Evolutionary conservation across 30 jellyfish, hydroid and myxozoan genomes (phyloP), one percentile per base, ranked within the genome.

Genomic region (Rhopilema esculentum): DNA sequence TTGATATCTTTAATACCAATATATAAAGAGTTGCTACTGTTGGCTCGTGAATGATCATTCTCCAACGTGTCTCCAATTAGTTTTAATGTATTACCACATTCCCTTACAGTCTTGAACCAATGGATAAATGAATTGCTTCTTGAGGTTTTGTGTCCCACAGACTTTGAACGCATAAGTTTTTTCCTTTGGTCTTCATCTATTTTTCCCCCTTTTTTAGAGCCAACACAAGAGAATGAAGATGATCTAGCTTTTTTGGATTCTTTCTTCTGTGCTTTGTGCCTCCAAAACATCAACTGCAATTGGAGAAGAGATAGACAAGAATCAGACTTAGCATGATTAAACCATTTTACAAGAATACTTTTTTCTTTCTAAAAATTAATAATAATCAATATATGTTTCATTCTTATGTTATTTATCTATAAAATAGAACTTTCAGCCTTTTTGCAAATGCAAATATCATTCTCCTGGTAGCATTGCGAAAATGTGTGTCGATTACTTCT

Each of bases 41-140:
- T 40, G 9, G 57, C 73, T 76, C 49, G 23, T 52, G 95, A 86
- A 73, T 87, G 90, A 17, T 50, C 49, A 48, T 80, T 65, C n/a
- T 87, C 95, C 80, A 87, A 51, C 25, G 76, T 85, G 51, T 87
- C 95, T 51, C 95, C 95, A 62, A 87, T 87, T 49, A 66, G 86
- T 50, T 89, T 49, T 24, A 87, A 27, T 63, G 89, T 53, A 53
- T 70, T 77, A 6, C 95, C 95, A 77, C 78, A 67, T 9, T 69
- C 90, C 62, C 85, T 67, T 7, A 65, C 76, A 33, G 74, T 75
- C 49, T 57, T 87, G 69, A 57, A 76, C 80, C 88, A 77, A 7
- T 87, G 88, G n/a, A 85, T 51, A 49, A 85, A 85, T 15, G 94
- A 85, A 29, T 62, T 72, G 24, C 88, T 29, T 85, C 94, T 65